phyloP scores from a whole-genome alignment of 2,113 vertebrate species.

The human region DNA sequence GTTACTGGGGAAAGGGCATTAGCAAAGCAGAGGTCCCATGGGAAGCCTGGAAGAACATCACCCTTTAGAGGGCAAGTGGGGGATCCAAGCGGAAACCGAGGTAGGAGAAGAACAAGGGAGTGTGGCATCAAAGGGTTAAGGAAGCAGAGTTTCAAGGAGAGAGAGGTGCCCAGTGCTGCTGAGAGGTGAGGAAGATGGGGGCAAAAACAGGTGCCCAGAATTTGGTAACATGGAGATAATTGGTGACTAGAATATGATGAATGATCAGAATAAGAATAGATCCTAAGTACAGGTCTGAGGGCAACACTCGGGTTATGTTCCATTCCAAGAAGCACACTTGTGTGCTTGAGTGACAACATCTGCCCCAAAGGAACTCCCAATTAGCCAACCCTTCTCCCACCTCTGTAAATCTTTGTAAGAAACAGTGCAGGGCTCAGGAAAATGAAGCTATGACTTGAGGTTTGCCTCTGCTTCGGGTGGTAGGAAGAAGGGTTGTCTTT shows the following conservation, averaged over 20 bases:
- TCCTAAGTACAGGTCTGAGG: not conserved
- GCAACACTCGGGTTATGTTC: not conserved
- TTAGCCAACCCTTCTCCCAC: not conserved
- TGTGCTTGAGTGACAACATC: not conserved
- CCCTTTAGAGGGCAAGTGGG: not conserved
- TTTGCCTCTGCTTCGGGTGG: not conserved
- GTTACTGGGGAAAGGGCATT: not conserved
- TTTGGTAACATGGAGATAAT: not conserved
- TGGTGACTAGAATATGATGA: not conserved
- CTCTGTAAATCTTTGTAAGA: not conserved
- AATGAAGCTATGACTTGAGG: not conserved
- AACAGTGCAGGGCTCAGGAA: not conserved
- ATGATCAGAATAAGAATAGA: too few species aligned
- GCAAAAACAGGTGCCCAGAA: not conserved
- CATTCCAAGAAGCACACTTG: accelerated
- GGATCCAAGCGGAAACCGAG: not conserved
- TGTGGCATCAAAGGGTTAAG: not conserved
- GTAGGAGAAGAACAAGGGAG: not conserved
- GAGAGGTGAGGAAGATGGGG: not conserved
- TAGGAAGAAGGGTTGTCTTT: not conserved
- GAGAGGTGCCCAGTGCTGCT: not conserved
- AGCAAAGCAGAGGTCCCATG: not conserved
- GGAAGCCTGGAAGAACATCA: not conserved
- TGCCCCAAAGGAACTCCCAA: not conserved
- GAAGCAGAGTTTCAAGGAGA: not conserved